phyloP scores from a whole-genome alignment of 2,797 vertebrate genomes.

The Ara ararauna region DNA sequence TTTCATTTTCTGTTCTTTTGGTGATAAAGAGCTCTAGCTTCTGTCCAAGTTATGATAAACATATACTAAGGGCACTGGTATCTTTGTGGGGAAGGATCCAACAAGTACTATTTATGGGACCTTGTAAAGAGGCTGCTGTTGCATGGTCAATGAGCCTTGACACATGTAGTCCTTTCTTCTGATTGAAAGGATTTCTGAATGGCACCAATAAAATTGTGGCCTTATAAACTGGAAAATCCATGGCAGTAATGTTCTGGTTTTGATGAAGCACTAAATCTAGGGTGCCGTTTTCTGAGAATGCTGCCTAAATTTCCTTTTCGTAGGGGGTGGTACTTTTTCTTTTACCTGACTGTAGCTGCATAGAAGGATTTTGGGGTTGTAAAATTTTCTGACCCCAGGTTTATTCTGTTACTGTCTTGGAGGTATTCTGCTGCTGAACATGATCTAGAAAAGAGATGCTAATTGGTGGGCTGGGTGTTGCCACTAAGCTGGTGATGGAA shows the following conservation, averaged over 20 bases:
- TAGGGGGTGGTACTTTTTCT: not conserved
- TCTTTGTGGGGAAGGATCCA: slow-evolving; percentile 20
- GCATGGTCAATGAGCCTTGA: slow-evolving; percentile 54
- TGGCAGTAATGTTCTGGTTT: not conserved
- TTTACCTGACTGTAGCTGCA: not conserved
- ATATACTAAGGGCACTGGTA: slow-evolving; percentile 14
- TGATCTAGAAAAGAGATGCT: not conserved
- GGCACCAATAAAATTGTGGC: slow-evolving; percentile 45
- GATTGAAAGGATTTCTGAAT: slow-evolving; percentile 46
- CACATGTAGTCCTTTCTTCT: not conserved
- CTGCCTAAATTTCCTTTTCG: not conserved
- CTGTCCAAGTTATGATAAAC: not conserved
- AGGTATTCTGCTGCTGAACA: not conserved
- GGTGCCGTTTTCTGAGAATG: not conserved
- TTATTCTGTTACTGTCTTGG: not conserved
- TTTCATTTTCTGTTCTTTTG: not conserved
- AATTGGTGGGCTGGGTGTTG: not conserved
- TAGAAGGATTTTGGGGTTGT: not conserved
- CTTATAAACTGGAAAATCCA: slow-evolving; percentile 45
- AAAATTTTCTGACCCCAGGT: not conserved
- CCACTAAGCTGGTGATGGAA: not conserved
- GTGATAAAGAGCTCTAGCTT: not conserved
- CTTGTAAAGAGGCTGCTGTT: slow-evolving; percentile 52
- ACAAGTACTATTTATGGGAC: slow-evolving; percentile 38
- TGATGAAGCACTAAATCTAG: not conserved